Conservation (phyloP, 2,113 vertebrate genomes). For the Ploceus nigricollis region DNA sequence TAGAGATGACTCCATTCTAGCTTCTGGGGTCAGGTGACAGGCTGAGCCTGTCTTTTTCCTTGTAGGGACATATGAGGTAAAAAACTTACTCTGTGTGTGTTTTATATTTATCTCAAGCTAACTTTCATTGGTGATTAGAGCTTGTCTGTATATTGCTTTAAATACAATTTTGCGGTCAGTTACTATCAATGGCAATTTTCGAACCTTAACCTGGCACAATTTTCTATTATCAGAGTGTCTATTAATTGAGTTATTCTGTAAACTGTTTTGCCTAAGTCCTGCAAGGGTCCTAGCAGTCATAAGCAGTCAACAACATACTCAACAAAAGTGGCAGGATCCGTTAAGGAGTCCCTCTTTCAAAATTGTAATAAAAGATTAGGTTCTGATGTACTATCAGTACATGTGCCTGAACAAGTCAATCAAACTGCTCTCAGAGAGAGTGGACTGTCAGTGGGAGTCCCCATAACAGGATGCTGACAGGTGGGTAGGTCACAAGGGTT, state of each 20-base stretch:
- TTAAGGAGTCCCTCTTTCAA: background rate
- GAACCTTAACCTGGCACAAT: background rate
- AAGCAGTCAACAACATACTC: background rate
- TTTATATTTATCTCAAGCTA: background rate
- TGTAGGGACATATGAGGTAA: background rate
- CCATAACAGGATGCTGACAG: background rate
- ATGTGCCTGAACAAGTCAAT: background rate
- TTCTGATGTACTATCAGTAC: accelerated
- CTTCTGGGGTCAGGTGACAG: background rate
- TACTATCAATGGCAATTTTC: background rate
- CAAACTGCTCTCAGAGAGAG: background rate
- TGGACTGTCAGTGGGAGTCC: background rate
- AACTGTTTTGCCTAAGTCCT: background rate
- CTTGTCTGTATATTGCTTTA: background rate
- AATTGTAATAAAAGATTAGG: background rate
- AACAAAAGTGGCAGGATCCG: background rate
- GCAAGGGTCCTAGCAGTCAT: background rate
- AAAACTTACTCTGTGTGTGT: background rate
- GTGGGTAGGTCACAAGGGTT: background rate
- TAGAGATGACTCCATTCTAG: background rate
- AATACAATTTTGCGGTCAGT: background rate
- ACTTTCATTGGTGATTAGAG: background rate
- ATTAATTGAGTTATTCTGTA: background rate
- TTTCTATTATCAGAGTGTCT: background rate
- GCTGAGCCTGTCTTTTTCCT: background rate